Conservation (phyloP, 2,113 vertebrate species). For the Xyrauchen texanus region DNA sequence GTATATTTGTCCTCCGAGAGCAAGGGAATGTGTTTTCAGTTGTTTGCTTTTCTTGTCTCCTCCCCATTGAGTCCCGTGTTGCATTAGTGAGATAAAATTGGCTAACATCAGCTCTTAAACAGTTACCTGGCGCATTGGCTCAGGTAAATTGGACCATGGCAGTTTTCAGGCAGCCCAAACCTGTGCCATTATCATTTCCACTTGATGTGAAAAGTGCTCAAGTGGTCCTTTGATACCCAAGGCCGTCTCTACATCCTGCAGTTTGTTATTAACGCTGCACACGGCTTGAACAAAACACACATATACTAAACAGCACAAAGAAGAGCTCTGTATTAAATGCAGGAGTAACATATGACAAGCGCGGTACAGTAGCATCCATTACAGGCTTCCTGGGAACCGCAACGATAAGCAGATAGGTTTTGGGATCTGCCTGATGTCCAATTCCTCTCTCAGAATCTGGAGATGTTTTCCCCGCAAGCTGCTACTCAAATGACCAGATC, state of each 20-base stretch:
- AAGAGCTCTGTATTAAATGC: constrained; percentile 74
- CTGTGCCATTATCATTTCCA: constrained; percentile 29
- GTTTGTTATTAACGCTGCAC: constrained; percentile 59
- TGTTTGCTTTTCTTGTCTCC: constrained; percentile 37
- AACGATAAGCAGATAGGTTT: constrained; percentile 79
- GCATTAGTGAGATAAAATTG: constrained; percentile 60
- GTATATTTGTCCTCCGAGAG: constrained; percentile 47
- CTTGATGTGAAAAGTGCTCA: no score
- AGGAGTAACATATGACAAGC: constrained; percentile 73
- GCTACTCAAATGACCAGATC: constrained; percentile 96
- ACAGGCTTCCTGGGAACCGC: constrained; percentile 60
- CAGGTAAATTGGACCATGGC: constrained; percentile 48
- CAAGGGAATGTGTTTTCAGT: constrained; percentile 67
- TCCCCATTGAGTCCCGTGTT: no score
- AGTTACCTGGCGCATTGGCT: constrained; percentile 46
- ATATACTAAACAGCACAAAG: constrained; percentile 72
- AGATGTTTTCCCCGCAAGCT: constrained; percentile 45
- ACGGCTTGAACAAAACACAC: constrained; percentile 72
- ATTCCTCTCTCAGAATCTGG: constrained; percentile 45
- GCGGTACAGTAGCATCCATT: constrained; percentile 65
- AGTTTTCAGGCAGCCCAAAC: constrained; percentile 58
- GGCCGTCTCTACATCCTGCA: constrained; percentile 9
- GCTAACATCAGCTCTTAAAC: constrained; percentile 31
- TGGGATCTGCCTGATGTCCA: constrained; percentile 72
- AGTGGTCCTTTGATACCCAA: neutral